These are phyloP conservation scores for Nomada lathburiana DNA, from an alignment of 2,888 invertebrate genomes.

Conservation along the genomic window DNA sequence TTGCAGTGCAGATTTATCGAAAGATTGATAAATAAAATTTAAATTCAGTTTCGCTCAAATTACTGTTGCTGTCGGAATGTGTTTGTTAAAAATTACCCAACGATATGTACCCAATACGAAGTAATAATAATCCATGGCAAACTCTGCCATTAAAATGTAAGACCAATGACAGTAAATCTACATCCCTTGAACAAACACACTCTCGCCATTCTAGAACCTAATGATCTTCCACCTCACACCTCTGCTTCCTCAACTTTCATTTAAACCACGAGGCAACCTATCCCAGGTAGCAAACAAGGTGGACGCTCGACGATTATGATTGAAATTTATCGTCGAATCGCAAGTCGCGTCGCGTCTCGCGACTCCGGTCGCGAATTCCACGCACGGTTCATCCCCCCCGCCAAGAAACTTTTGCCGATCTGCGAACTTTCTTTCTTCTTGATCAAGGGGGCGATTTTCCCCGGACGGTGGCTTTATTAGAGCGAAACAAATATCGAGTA, in stretches of 20 bases:
- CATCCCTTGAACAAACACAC: background rate
- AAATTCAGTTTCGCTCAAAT: too few species aligned
- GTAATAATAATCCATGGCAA: too few species aligned
- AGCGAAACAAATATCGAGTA: constrained; percentile 53
- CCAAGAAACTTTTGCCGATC: constrained; percentile 24
- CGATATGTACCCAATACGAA: too few species aligned
- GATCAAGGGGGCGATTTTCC: constrained; percentile 16
- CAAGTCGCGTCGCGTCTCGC: constrained; percentile 11
- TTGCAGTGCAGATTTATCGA: too few species aligned
- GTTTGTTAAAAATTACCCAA: too few species aligned
- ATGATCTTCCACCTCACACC: background rate
- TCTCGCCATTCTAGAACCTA: background rate
- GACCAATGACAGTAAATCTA: too few species aligned
- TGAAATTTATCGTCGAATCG: constrained; percentile 31
- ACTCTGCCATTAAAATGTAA: too few species aligned
- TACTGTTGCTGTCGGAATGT: too few species aligned
- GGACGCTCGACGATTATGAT: constrained; percentile 26
- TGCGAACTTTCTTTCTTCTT: background rate
- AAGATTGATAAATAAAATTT: too few species aligned
- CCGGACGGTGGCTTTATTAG: constrained; percentile 47
- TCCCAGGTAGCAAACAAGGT: background rate
- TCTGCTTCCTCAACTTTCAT: background rate
- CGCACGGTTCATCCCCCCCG: constrained; percentile 23
- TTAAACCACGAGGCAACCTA: background rate
- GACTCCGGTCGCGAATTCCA: constrained; percentile 8